Percentiles rank a stretch among this genome's conserved stretches.
Evolutionary conservation across 2,797 vertebrate genomes (phyloP).

Genomic region (Sarcoramphus papa): DNA sequence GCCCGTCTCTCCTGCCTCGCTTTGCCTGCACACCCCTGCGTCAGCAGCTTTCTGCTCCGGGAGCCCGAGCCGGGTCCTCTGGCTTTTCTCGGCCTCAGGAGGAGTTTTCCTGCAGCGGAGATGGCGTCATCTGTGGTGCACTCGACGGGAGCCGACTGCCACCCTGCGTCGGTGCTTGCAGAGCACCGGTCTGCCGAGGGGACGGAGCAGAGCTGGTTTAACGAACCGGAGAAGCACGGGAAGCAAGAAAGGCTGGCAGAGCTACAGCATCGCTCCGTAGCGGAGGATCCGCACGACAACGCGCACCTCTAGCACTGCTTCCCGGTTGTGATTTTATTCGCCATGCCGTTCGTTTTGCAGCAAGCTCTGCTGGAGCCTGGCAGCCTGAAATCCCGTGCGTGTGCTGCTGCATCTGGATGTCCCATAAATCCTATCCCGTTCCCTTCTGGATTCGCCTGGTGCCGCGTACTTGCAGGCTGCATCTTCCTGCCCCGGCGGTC

Average conservation of each 20-base stretch:
- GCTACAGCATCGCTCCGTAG: background rate
- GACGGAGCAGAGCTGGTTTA: background rate
- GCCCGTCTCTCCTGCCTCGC: background rate
- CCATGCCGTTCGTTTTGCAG: background rate
- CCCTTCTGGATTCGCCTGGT: background rate
- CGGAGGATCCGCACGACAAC: background rate
- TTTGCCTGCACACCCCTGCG: background rate
- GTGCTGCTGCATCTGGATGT: fast-evolving
- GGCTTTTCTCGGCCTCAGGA: background rate
- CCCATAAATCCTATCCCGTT: fast-evolving
- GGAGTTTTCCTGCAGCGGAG: background rate
- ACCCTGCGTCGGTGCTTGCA: background rate
- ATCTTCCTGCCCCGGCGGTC: background rate
- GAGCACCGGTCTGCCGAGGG: background rate
- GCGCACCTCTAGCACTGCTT: background rate
- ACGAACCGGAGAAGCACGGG: background rate
- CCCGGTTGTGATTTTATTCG: too few relatives aligned
- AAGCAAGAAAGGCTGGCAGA: background rate
- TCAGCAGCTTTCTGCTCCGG: background rate
- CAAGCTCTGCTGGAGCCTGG: background rate
- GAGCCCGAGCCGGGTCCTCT: background rate
- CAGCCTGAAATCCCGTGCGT: background rate
- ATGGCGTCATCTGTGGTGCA: background rate
- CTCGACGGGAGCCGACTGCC: background rate
- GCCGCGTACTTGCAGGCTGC: background rate